Conservation (phyloP, 2,888 invertebrate genomes). For the Hoplodrina blanda region DNA sequence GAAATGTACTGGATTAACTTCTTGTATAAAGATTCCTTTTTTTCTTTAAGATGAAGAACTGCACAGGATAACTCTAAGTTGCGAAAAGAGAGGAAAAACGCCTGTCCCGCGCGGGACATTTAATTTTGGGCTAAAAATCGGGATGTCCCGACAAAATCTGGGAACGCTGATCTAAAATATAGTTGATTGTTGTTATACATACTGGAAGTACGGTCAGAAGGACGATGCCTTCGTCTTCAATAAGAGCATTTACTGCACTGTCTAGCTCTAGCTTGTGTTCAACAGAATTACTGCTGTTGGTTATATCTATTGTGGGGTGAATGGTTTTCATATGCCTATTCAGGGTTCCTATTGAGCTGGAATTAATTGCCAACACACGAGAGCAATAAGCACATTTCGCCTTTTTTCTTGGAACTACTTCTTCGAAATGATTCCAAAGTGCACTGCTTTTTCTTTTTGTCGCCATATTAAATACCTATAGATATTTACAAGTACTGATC, state of each 20-base stretch:
- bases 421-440: background rate
- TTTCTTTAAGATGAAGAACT: too few species aligned
- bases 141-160: too few species aligned
- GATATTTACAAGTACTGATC: background rate
- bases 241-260: too few species aligned
- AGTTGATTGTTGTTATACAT: background rate
- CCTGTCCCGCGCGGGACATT: too few species aligned
- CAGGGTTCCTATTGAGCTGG: background rate
- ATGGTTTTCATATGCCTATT: background rate
- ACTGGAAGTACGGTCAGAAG: background rate
- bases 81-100: too few species aligned
- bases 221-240: background rate
- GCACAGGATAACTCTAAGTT: too few species aligned
- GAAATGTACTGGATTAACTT: too few species aligned
- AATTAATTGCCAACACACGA: background rate
- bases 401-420: background rate
- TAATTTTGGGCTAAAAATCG: too few species aligned
- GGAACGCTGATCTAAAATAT: background rate
- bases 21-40: too few species aligned
- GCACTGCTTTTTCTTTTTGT: background rate
- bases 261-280: background rate
- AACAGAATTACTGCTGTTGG: background rate
- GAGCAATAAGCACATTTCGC: background rate
- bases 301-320: background rate
- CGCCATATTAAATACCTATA: background rate